A percentile compares a stretch with the other conserved stretches of the same genome.
phyloP scores from a whole-genome alignment of 2,888 invertebrate species.

The Xestia rhomboidea region DNA sequence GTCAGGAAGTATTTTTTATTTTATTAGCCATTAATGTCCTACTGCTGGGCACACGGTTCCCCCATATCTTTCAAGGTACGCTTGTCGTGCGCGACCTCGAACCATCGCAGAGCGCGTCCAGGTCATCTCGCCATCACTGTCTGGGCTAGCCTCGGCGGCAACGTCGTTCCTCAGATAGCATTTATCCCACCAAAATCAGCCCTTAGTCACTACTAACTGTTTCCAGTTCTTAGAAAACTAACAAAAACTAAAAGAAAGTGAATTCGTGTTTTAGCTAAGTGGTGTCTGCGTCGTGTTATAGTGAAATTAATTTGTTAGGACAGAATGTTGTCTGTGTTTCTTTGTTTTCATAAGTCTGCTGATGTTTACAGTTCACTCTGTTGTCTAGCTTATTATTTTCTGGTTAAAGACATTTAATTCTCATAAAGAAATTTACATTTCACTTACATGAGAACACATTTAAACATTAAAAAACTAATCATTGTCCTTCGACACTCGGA shows the following conservation, averaged over 20 bases:
- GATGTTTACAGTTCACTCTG: neutral
- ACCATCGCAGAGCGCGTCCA: neutral
- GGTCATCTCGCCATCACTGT: neutral
- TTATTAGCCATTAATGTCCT: neutral
- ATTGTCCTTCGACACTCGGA: too few relatives aligned
- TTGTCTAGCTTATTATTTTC: neutral
- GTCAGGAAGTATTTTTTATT: neutral
- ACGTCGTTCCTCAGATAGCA: neutral
- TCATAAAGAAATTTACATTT: too few relatives aligned
- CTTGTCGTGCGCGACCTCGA: neutral
- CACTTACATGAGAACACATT: too few relatives aligned
- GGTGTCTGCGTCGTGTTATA: slow-evolving; percentile 40
- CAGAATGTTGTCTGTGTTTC: neutral
- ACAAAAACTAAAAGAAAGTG: slow-evolving; percentile 13
- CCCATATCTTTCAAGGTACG: neutral
- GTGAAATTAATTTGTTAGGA: slow-evolving; percentile 15
- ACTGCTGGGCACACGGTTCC: neutral
- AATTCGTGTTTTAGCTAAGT: slow-evolving; percentile 44
- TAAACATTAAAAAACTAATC: too few relatives aligned
- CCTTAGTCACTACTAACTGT: neutral
- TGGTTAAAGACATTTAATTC: too few relatives aligned
- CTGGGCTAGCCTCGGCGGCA: neutral
- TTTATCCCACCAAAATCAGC: neutral
- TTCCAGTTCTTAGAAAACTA: neutral
- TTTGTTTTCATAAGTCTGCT: neutral